Percentiles rank a stretch among this genome's conserved stretches.
These are phyloP conservation scores for Condylura cristata DNA, from an alignment of 2,113 vertebrate genomes.

Conservation along the genomic window DNA sequence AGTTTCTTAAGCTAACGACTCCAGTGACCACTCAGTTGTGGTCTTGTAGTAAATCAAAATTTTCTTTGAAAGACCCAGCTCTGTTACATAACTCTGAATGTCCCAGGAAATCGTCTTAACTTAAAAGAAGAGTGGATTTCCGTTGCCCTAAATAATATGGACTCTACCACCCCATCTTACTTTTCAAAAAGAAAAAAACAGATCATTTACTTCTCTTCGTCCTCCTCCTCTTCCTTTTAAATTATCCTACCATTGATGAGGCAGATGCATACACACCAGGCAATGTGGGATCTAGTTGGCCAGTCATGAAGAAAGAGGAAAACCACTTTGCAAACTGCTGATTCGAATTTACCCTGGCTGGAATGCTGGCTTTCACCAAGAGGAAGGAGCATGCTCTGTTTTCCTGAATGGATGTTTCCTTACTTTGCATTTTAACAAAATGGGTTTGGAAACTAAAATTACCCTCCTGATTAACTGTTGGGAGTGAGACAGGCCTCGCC, in stretches of 20 bases:
- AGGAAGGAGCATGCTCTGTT: no score
- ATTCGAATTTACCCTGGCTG: background rate
- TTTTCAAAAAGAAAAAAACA: slow-evolving; percentile 35
- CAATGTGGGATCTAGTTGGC: background rate
- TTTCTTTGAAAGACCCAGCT: slow-evolving; percentile 78
- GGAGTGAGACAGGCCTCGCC: background rate
- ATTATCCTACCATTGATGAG: background rate
- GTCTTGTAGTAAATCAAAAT: slow-evolving; percentile 86
- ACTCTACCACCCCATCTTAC: background rate
- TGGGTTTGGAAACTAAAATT: background rate
- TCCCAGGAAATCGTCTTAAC: slow-evolving; percentile 30
- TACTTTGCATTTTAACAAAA: slow-evolving; percentile 47
- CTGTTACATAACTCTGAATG: slow-evolving; percentile 79
- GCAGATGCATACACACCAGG: background rate
- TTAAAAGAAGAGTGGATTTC: slow-evolving; percentile 45
- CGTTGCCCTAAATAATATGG: background rate
- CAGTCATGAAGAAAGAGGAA: slow-evolving; percentile 30
- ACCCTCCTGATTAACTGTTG: background rate
- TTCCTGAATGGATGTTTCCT: background rate
- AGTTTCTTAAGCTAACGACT: slow-evolving; percentile 86
- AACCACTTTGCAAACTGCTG: background rate
- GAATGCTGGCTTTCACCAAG: slow-evolving; percentile 5
- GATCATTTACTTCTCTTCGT: background rate
- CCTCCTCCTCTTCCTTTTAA: background rate
- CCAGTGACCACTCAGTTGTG: slow-evolving; percentile 81